Conservation (phyloP, 2,797 vertebrate species). For the Knipowitschia caucasica region DNA sequence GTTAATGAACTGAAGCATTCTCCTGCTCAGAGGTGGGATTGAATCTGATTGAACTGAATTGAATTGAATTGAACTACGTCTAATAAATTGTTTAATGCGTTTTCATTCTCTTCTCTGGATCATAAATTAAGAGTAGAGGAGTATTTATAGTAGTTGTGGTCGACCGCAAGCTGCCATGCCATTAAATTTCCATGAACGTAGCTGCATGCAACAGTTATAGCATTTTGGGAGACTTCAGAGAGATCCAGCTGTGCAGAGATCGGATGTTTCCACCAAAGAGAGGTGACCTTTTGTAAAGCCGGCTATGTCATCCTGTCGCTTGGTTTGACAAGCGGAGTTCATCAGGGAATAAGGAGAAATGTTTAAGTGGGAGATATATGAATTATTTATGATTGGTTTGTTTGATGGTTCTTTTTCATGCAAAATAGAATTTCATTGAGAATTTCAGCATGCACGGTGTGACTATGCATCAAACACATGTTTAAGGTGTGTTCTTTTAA, state of each 20-base stretch:
- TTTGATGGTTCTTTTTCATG: background rate
- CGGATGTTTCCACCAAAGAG: background rate
- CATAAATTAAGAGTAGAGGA: conserved; percentile 14
- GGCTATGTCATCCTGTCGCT: background rate
- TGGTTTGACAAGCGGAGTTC: background rate
- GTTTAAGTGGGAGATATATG: background rate
- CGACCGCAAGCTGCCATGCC: conserved; percentile 12
- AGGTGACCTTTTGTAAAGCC: conserved; percentile 8
- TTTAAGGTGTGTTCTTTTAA: background rate
- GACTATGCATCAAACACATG: background rate
- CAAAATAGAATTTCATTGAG: background rate
- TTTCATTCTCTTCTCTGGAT: conserved; percentile 30
- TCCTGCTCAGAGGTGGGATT: conserved; percentile 3
- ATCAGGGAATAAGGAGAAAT: background rate
- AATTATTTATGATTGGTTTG: background rate
- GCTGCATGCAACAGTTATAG: conserved; percentile 8
- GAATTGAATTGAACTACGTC: no score
- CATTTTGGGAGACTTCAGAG: conserved; percentile 12
- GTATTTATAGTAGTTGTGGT: conserved; percentile 10
- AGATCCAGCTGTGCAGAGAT: conserved; percentile 7
- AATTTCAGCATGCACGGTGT: background rate
- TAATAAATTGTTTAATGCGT: conserved; percentile 31
- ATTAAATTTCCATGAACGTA: conserved; percentile 25
- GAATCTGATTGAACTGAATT: no score
- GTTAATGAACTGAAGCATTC: conserved; percentile 20